Conservation (phyloP, 2,888 invertebrate species). For the Leptopilina syphax region DNA sequence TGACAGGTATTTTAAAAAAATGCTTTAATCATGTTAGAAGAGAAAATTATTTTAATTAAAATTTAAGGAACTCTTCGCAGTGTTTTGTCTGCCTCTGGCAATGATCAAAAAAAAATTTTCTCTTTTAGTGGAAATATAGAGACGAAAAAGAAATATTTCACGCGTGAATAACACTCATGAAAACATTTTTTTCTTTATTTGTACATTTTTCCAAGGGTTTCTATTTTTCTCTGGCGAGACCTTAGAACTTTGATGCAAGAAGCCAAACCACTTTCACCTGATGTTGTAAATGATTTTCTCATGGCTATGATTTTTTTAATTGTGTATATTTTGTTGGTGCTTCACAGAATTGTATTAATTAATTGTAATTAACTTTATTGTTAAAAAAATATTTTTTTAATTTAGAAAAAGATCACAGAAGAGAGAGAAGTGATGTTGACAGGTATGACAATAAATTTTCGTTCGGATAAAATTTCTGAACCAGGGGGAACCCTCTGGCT, state of each 20-base stretch:
- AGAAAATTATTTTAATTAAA: no score
- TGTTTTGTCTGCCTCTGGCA: no score
- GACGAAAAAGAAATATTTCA: not conserved
- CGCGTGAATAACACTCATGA: not conserved
- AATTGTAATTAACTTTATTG: not conserved
- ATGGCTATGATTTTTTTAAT: not conserved
- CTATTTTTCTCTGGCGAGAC: conserved; percentile 55
- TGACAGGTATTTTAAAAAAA: no score
- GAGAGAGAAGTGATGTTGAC: not conserved
- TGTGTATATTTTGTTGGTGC: not conserved
- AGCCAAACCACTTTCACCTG: conserved; percentile 23
- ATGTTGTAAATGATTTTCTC: conserved; percentile 31
- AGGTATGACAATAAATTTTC: conserved; percentile 19
- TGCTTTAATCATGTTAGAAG: no score
- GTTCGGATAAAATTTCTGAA: conserved; percentile 9
- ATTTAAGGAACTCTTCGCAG: no score
- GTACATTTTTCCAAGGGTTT: conserved; percentile 60
- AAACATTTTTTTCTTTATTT: conserved; percentile 46
- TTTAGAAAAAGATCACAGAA: not conserved
- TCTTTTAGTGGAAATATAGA: no score
- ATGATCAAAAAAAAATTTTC: no score
- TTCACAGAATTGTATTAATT: not conserved
- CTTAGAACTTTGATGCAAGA: conserved; percentile 50
- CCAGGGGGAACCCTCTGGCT: conserved; percentile 14
- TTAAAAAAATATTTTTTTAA: not conserved